Evolutionary conservation across 1,140 invertebrate genomes (phyloP), one percentile per base, ranked within the genome.

Genomic region (Vanessa atalanta): DNA sequence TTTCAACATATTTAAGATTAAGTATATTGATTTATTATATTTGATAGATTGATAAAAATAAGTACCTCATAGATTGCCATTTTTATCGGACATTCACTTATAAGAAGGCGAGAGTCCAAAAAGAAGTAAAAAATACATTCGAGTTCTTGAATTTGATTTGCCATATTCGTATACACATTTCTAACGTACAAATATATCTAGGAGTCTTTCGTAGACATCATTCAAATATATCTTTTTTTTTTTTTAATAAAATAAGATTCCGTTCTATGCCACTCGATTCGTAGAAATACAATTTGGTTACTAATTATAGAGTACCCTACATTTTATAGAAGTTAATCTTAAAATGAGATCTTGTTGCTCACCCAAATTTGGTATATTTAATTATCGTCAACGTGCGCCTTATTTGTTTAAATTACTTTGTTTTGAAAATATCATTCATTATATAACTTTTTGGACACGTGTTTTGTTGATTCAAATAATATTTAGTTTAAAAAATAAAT

Each of bases 71-170:
- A 50, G 31, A 71, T 64, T 55, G 48, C 37, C 26, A 65, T 66
- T 66, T 65, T 72, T 66, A 72, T 60, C 64, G 70, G 47, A 15
- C 64, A 48, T 72, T 57, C 55, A 43, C 53, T 57, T 23, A 6
- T 60, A 66, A 16, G 11, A 16, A 20, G 8, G 8, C 11, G 23
- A 53, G 50, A 16, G 63, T 23, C 47, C 47, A 48, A 15, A 50
- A 47, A 50, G 53, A 14, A 13, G 14, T 50, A 14, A 53, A 53
- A 53, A 53, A 53, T 16, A n/a, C 0, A 15, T 51, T 31, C 26
- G 26, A n/a, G 7, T 16, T 5, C 15, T 50, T 1, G 16, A 53
- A 72, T 65, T 72, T 65, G 65, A 48, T 55, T 55, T 65, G 31
- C 47, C 47, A 50, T 53, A 2, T 53, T 23, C 65, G 26, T 15